A percentile compares a stretch with the other conserved stretches of the same genome.
phyloP scores from a whole-genome alignment of 2,113 vertebrate species.

The Aythya baeri region DNA sequence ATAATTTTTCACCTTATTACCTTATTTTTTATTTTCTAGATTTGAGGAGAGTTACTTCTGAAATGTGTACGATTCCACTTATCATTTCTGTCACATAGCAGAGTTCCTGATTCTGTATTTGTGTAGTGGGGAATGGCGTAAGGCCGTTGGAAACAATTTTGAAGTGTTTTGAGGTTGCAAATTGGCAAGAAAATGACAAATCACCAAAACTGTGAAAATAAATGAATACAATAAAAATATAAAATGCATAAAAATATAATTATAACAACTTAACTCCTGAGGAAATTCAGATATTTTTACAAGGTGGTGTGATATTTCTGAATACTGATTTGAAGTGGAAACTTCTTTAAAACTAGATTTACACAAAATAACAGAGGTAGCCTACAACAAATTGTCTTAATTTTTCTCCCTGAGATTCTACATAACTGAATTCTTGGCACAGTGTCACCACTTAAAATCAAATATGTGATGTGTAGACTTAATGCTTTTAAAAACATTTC shows the following conservation, averaged over 20 bases:
- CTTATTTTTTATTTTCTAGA: neutral
- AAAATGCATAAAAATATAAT: neutral
- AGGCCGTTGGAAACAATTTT: neutral
- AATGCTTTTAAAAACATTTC: neutral
- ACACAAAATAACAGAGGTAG: neutral
- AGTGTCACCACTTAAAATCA: neutral
- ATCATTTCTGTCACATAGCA: neutral
- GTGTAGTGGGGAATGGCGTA: neutral
- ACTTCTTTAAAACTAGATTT: neutral
- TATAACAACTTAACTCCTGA: neutral
- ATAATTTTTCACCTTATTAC: neutral
- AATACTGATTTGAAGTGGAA: neutral
- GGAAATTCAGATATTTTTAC: neutral
- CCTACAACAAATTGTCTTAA: neutral
- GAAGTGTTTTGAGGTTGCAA: neutral
- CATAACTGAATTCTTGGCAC: neutral
- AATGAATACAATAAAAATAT: neutral
- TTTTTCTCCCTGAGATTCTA: neutral
- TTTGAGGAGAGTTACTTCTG: neutral
- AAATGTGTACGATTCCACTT: neutral
- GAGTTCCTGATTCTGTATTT: neutral
- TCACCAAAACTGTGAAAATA: neutral
- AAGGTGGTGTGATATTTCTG: neutral
- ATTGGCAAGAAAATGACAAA: neutral
- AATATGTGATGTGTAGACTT: neutral